Conservation (phyloP, 2,113 vertebrate genomes). For the Serilophus lunatus region DNA sequence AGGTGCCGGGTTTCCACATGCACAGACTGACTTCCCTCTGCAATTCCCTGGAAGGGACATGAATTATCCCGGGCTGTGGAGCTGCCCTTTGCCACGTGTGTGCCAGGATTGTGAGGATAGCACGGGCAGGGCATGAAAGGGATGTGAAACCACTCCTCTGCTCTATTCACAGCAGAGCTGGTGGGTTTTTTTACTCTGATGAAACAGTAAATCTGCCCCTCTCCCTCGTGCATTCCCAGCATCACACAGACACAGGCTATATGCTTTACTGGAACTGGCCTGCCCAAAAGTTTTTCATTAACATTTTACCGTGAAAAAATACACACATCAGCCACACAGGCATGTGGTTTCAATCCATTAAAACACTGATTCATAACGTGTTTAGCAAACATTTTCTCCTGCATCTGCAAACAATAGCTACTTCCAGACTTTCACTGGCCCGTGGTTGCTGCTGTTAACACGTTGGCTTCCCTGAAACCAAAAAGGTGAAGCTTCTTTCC, state of each 20-base stretch:
- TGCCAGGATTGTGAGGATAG: neutral
- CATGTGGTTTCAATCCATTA: constrained; percentile 56
- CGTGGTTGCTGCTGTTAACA: neutral
- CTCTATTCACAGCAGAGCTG: neutral
- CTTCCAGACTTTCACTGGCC: constrained; percentile 54
- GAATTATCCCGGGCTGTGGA: neutral
- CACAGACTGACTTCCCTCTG: neutral
- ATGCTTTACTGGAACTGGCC: neutral
- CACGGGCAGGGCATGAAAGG: neutral
- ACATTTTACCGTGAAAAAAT: constrained; percentile 14
- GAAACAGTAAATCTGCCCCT: neutral
- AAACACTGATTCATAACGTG: constrained; percentile 47
- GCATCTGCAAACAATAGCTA: constrained; percentile 51
- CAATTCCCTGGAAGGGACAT: neutral
- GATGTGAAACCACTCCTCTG: neutral
- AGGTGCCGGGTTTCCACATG: neutral
- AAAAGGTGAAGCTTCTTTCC: neutral
- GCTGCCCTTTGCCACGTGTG: neutral
- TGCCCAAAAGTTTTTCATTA: constrained; percentile 48
- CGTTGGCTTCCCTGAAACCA: neutral
- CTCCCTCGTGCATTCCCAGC: neutral
- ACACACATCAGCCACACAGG: constrained; percentile 11
- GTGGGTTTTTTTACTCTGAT: no score
- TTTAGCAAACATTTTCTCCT: constrained; percentile 46
- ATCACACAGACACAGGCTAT: neutral